Conservation (phyloP, 1,140 invertebrate genomes). For the Olivierus martensii region DNA sequence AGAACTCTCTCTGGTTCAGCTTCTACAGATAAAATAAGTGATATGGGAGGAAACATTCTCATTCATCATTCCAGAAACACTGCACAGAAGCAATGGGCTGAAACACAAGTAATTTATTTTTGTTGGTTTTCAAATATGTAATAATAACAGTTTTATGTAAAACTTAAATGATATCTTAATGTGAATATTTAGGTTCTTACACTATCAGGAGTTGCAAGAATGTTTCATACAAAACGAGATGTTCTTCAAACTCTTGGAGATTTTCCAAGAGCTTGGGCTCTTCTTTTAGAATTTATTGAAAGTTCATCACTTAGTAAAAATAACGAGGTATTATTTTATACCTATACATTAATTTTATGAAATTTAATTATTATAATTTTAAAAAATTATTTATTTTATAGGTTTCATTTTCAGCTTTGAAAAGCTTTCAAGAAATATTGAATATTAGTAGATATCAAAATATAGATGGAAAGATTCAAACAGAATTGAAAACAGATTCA, state of each 20-base stretch:
- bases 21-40: conserved; percentile 75
- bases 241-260: conserved; percentile 70
- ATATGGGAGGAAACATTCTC: conserved; percentile 74
- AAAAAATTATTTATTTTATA: conserved; percentile 22
- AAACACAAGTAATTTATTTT: conserved; percentile 59
- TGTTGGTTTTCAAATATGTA: conserved; percentile 5
- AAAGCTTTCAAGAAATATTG: conserved; percentile 89
- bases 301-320: conserved; percentile 78
- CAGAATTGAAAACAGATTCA: neutral
- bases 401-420: conserved; percentile 84
- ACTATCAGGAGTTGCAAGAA: conserved; percentile 54
- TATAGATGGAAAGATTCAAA: conserved; percentile 1
- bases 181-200: conserved; percentile 47
- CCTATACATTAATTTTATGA: neutral
- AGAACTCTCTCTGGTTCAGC: conserved; percentile 74
- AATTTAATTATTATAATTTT: neutral
- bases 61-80: conserved; percentile 98
- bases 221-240: conserved; percentile 80
- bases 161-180: neutral
- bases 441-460: conserved; percentile 31
- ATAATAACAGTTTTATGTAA: neutral
- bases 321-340: conserved; percentile 51
- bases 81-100: conserved; percentile 98
- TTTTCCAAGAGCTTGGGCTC: conserved; percentile 81
- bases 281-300: conserved; percentile 86